Conservation (phyloP, 2,797 vertebrate genomes). For the Dicrostonyx torquatus region DNA sequence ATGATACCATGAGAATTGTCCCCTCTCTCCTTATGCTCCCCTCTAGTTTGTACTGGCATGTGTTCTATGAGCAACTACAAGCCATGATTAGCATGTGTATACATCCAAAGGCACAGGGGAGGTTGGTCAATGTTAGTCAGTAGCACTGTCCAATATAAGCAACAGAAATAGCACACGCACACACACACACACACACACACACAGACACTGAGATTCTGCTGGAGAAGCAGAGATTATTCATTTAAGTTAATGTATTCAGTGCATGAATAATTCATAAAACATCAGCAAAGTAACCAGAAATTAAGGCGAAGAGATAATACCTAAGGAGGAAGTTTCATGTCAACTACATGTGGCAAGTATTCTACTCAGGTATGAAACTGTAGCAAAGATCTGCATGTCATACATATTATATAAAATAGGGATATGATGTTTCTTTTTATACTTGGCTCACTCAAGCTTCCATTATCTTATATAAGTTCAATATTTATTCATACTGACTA, state of each 20-base stretch:
- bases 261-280: too few relatives aligned
- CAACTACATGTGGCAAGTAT: not conserved
- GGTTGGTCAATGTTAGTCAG: slow-evolving; percentile 3
- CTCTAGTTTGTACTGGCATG: not conserved
- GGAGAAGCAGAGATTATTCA: slow-evolving; percentile 58
- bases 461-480: not conserved
- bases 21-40: not conserved
- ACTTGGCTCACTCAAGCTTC: not conserved
- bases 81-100: not conserved
- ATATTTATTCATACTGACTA: not conserved
- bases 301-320: not conserved
- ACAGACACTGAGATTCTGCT: not conserved
- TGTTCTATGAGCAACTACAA: not conserved
- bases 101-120: not conserved
- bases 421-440: not conserved
- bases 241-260: slow-evolving; percentile 49
- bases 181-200: accelerated
- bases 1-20: not conserved
- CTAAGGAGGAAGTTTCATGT: not conserved
- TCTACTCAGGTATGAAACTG: not conserved
- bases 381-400: not conserved
- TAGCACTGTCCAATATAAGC: slow-evolving; percentile 29
- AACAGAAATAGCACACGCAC: not conserved
- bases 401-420: not conserved
- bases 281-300: not conserved